Conservation (phyloP, 2,113 vertebrate genomes). For the Eurystomus gularis region DNA sequence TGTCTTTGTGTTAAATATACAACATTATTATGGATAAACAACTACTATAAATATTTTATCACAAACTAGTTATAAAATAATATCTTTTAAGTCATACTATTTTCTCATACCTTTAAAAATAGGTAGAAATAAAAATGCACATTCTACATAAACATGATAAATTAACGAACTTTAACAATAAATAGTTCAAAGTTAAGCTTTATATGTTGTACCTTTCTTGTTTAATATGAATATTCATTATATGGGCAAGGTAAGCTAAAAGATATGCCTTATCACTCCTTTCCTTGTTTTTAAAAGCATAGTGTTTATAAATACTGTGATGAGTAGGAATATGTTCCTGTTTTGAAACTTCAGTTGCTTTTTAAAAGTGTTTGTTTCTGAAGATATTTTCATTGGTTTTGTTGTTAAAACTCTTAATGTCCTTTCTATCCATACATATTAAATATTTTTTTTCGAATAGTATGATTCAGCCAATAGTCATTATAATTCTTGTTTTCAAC, state of each 20-base stretch:
- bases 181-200: neutral
- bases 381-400: neutral
- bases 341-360: neutral
- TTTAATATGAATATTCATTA: neutral
- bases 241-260: neutral
- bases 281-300: neutral
- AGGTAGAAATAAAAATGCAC: neutral
- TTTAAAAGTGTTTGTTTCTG: neutral
- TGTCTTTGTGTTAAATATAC: constrained; percentile 27
- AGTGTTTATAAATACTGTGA: neutral
- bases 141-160: neutral
- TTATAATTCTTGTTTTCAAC: neutral
- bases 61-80: neutral
- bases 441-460: neutral
- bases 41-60: constrained; percentile 18
- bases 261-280: neutral
- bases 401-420: neutral
- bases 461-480: neutral
- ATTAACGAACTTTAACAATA: neutral
- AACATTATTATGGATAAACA: constrained; percentile 29
- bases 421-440: neutral
- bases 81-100: neutral
- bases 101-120: neutral
- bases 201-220: neutral
- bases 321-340: neutral